phyloP scores from a whole-genome alignment of 2,797 vertebrate genomes.

The Darevskia nairensis region DNA sequence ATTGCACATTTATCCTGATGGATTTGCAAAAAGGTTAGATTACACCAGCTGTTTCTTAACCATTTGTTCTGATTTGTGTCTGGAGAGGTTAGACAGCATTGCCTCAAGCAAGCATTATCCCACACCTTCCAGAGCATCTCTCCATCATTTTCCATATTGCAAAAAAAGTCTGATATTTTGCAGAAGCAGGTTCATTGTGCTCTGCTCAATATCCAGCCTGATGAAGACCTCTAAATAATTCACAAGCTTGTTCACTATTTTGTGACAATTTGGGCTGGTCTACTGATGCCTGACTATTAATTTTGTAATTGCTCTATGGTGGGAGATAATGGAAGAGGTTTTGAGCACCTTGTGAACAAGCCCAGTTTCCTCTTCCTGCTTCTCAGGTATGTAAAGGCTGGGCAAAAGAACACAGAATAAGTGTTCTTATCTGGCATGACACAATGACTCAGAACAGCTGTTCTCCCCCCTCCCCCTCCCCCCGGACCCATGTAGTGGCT shows the following conservation, averaged over 20 bases:
- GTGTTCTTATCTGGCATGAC: background rate
- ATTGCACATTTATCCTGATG: no score
- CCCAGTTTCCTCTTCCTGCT: background rate
- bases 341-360: no score
- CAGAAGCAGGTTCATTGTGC: no score
- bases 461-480: slow-evolving; percentile 4
- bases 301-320: background rate
- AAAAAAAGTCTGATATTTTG: no score
- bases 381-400: background rate
- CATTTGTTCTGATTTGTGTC: no score
- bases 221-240: background rate
- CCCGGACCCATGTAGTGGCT: slow-evolving; percentile 32
- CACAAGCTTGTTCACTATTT: background rate
- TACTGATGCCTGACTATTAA: background rate
- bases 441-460: slow-evolving; percentile 50
- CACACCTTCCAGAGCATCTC: no score
- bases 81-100: no score
- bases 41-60: no score
- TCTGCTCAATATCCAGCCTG: background rate
- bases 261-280: background rate
- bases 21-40: no score
- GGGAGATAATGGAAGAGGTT: background rate
- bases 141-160: no score
- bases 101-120: no score
- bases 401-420: background rate